Base-by-base conservation (phyloP, 2,797 vertebrate genomes). In the Cynodonichthys magdalenae region DNA sequence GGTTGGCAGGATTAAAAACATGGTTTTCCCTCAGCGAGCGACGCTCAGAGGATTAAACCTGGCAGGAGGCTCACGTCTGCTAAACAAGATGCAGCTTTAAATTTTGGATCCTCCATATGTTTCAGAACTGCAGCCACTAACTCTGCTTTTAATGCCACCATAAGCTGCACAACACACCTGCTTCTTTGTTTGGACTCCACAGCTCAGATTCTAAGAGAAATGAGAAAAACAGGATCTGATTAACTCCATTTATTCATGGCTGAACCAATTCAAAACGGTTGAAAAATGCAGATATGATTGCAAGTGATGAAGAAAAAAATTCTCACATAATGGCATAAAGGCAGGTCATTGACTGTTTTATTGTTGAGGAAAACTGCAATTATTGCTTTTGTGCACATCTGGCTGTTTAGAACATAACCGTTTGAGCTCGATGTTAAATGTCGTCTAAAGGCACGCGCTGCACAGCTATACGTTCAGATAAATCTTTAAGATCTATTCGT, bases 1-100 rank as follows among this genome's bases (percentile, higher is more conserved):
- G 27, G 75, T 74, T 90, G 83, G 83, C 81, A 88, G 76, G 76
- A 73, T 50, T 55, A 71, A 76, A 87, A 73, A 82, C 67, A n/a
- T 66, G 15, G 68, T 67, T 79, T 60, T 62, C 84, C 84, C 81
- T 67, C 63, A 46, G 66, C 53, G 57, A 45, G 60, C 74, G 54
- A 69, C 78, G 69, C 79, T 73, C 68, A 1, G 48, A 78, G 87
- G 81, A 87, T 90, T 86, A 85, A 73, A 20, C 47, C 79, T 74
- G 78, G 80, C 87, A 76, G 58, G 9, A 60, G 9, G 72, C 77
- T 68, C 66, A 59, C 53, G 53, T 86, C 86, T 81, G 83, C 84
- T 82, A 45, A 83, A 83, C 72, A 69, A 80, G 85, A 89, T 82
- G 81, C 42, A 84, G 58, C 60, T 74, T 36, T 44, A 14, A 8